Percentiles rank a stretch among this genome's conserved stretches.
phyloP scores from a whole-genome alignment of 2,113 vertebrate species.

The Siniperca knerii region DNA sequence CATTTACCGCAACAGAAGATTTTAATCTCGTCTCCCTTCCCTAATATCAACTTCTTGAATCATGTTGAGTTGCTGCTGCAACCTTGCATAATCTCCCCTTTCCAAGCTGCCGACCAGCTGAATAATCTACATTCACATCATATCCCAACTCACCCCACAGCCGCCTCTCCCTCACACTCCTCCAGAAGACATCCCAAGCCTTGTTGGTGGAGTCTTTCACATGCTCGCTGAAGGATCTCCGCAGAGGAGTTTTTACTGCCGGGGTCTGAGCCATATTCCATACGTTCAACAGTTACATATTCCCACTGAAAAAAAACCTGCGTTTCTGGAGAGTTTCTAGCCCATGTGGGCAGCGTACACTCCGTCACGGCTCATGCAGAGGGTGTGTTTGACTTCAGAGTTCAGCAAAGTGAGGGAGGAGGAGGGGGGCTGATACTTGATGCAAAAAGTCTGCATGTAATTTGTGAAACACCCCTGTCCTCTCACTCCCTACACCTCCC shows the following conservation, averaged over 20 bases:
- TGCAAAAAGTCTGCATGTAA: conserved; percentile 78
- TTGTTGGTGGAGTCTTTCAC: conserved; percentile 84
- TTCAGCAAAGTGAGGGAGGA: conserved; percentile 39
- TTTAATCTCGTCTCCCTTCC: background rate
- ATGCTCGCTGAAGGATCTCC: conserved; percentile 88
- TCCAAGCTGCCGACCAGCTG: background rate
- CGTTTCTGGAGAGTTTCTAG: conserved; percentile 14
- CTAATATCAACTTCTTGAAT: background rate
- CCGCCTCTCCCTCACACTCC: conserved; percentile 83
- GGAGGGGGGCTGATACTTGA: conserved; percentile 64
- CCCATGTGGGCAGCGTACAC: conserved; percentile 24
- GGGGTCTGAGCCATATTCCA: conserved; percentile 77
- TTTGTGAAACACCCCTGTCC: conserved; percentile 66
- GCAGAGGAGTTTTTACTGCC: conserved; percentile 67
- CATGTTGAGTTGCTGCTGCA: too few species aligned
- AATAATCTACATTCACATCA: background rate
- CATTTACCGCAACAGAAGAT: background rate
- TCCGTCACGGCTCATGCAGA: conserved; percentile 21
- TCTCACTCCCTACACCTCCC: conserved; percentile 29
- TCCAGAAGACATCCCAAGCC: conserved; percentile 89
- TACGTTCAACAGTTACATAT: conserved; percentile 24
- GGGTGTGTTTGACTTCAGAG: conserved; percentile 49
- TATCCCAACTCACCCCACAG: conserved; percentile 84
- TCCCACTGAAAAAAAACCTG: conserved; percentile 22
- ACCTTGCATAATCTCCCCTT: background rate